Evolutionary conservation across 2,888 invertebrate genomes (phyloP).

Genomic region (Lacanobia wlatinum): DNA sequence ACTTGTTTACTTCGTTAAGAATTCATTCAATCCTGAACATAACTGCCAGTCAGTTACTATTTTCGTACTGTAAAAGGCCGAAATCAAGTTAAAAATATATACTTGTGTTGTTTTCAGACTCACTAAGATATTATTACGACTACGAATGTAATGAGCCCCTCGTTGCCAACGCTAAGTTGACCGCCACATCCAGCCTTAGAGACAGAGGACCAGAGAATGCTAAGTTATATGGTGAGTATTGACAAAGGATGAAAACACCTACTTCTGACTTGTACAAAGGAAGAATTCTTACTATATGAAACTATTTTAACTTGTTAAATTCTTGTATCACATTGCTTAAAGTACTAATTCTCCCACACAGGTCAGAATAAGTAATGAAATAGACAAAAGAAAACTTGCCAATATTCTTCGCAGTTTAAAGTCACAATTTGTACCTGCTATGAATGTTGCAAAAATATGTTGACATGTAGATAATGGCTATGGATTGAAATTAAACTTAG

Average conservation of each 20-base stretch:
- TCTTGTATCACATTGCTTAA: neutral
- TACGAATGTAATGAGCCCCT: conserved; percentile 95
- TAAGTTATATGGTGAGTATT: conserved; percentile 94
- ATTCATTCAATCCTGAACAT: conserved; percentile 44
- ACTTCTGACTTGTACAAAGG: conserved; percentile 25
- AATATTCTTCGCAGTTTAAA: conserved; percentile 8
- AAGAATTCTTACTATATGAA: conserved; percentile 6
- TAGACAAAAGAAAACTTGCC: neutral
- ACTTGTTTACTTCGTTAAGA: conserved; percentile 56
- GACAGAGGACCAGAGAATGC: conserved; percentile 97
- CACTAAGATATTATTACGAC: conserved; percentile 85
- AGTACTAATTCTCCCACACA: conserved; percentile 7
- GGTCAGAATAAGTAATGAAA: conserved; percentile 7
- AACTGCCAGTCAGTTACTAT: conserved; percentile 33
- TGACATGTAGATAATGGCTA: conserved; percentile 37
- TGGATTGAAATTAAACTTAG: neutral
- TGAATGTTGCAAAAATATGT: conserved; percentile 25
- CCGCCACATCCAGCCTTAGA: conserved; percentile 95
- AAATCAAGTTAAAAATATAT: neutral
- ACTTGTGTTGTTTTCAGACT: conserved; percentile 77
- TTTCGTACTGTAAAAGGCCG: conserved; percentile 8
- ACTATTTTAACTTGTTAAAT: neutral
- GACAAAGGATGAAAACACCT: conserved; percentile 14
- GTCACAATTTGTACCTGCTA: conserved; percentile 3
- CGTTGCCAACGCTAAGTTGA: conserved; percentile 93